Evolutionary conservation across 2,888 invertebrate species (phyloP), one percentile per base, ranked within the genome.

Genomic region (Amaurobius ferox): DNA sequence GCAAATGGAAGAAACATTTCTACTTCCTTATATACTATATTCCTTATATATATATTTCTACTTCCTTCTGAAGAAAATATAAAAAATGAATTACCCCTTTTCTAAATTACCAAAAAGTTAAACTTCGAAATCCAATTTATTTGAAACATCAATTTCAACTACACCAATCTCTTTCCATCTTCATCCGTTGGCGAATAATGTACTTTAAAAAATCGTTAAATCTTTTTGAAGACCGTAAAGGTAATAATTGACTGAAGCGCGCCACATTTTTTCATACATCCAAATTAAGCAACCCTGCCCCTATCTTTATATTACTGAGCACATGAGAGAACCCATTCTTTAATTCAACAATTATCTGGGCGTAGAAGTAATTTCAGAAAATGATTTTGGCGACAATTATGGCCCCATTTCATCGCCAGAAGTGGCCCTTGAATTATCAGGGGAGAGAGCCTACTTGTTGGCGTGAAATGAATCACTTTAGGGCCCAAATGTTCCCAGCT

Each of bases 331-430:
- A 16, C 44, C n/a, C 6, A 55, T 64, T 71, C 64, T 44, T 79
- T 71, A 30, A 81, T 72, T 62, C 30, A 35, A 35, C 83, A 83
- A 77, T 83, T 83, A 81, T 74, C 35, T 62, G 48, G 55, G 71
- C 28, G 70, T 19, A 71, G 68, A 39, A 48, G 76, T 64, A 77
- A 83, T 77, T 83, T 76, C 64, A 35, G 66, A 29, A 70, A 76
- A 83, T 71, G 77, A 71, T 76, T 83, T 83, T 76, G 13, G 35
- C 39, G 64, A 77, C 83, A 76, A 77, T 83, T 77, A 77, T 83
- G 55, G 44, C 64, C 39, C 55, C 62, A 66, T 83, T 77, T 77
- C 44, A 64, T 72, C 72, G 44, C 70, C 16, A 28, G 28, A 30
- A 40, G 40, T 11, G 19, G 16, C 35, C 11, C n/a, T 11, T 13